Conservation (phyloP, 2,797 vertebrate genomes). For the Calcarius lapponicus region DNA sequence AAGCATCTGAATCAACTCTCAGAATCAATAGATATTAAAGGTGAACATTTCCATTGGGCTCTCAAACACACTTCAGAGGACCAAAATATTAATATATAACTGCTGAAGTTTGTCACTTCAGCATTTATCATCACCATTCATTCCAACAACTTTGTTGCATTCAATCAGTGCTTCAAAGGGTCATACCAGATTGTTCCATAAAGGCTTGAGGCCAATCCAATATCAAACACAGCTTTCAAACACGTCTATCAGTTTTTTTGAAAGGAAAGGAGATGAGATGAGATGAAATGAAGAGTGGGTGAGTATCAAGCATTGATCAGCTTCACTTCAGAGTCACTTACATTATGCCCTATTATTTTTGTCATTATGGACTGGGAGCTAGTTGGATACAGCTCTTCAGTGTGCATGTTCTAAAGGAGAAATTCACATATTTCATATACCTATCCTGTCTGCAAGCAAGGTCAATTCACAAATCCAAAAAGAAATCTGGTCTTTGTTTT, state of each 20-base stretch:
- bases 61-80: neutral
- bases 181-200: neutral
- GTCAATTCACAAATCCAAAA: neutral
- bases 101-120: neutral
- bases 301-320: neutral
- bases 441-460: neutral
- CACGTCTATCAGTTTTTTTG: neutral
- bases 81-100: neutral
- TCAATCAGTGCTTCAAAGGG: neutral
- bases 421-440: neutral
- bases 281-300: neutral
- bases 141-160: neutral
- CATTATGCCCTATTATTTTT: neutral
- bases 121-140: neutral
- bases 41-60: neutral
- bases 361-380: neutral
- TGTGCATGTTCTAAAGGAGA: neutral
- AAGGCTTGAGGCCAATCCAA: neutral
- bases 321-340: neutral
- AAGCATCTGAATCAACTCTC: neutral
- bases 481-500: neutral
- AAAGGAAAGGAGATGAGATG: neutral
- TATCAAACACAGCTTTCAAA: neutral
- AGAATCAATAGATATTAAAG: neutral
- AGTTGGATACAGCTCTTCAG: fast-evolving